Conservation (phyloP, 2,113 vertebrate genomes). For the Diadophis punctatus region DNA sequence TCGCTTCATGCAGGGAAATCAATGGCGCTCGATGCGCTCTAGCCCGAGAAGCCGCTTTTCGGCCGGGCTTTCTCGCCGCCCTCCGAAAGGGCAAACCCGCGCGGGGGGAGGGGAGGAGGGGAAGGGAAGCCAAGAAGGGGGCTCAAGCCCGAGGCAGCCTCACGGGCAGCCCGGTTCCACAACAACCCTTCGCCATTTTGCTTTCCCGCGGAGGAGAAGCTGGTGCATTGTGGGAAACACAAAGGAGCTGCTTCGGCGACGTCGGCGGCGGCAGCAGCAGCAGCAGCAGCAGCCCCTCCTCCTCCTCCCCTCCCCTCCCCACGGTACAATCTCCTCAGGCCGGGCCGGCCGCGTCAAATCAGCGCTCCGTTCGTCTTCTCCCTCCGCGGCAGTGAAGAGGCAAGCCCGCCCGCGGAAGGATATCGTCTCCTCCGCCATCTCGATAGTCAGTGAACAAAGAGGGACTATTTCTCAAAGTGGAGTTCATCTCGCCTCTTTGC, state of each 20-base stretch:
- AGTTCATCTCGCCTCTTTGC: accelerated
- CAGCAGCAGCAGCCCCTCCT: background rate
- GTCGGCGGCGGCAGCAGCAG: background rate
- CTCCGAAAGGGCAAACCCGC: background rate
- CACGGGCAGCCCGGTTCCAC: constrained; percentile 42
- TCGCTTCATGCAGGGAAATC: constrained; percentile 63
- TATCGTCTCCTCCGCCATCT: accelerated
- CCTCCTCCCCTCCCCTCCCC: background rate
- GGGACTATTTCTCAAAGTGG: constrained; percentile 24
- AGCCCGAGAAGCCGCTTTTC: background rate
- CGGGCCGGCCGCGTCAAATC: background rate
- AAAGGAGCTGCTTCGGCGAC: constrained; percentile 24
- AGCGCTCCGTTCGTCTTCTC: background rate
- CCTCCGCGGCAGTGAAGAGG: background rate
- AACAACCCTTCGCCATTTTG: constrained; percentile 84
- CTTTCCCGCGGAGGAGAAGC: constrained; percentile 85
- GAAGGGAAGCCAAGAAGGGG: background rate
- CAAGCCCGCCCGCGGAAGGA: constrained; percentile 46
- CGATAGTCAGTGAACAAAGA: constrained; percentile 29
- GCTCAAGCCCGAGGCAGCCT: constrained; percentile 31
- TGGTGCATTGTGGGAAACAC: constrained; percentile 83
- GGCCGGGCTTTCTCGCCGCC: constrained; percentile 3
- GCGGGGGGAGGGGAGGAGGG: background rate
- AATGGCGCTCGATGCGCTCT: constrained; percentile 16
- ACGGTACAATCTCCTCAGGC: background rate